Base-by-base conservation (phyloP, 2,797 vertebrate genomes). In the Ptychobarbus kaznakovi region DNA sequence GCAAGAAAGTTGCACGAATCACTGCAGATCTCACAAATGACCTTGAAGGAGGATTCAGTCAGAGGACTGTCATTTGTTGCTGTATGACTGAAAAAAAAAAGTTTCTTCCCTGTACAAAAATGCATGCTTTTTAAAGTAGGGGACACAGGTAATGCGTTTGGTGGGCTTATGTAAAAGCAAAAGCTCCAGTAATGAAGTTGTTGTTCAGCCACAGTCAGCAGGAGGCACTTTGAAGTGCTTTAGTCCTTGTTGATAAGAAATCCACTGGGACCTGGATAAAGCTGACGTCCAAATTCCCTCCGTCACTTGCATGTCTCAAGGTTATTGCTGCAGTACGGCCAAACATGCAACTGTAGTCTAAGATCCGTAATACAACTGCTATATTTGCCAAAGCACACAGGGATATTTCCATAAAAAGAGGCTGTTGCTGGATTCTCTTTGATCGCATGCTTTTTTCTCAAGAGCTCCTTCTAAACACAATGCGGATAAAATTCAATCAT, bases 201-300 rank as follows among this genome's bases (percentile, higher is more conserved):
- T 89, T 89, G 88, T 90, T 73, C 53, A 58, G 58, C 44, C 80
- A 44, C 86, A 86, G 82, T 92, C 86, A 74, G 65, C 65, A 87
- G 77, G 83, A 87, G 80, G 66, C 13, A 65, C 88, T 87, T 86
- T 88, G 86, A 87, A 83, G 84, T 46, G 51, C 70, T 85, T 86
- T 87, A 86, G 85, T 74, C 53, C 81, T n/a, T 6, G 49, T 79
- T 40, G 81, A 88, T 88, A 87, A 87, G 46, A 69, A 80, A 82
- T 79, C 87, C 74, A 65, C 73, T 46, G 86, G 83, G 89, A 88
- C 70, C 66, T 69, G 78, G 58, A 83, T 44, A 68, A 44, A 84
- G 82, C 80, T 80, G 86, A 78, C 35, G 44, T 76, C 76, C 74
- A 75, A 81, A 83, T 86, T 83, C 53, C 38, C 51, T 58, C 81